Evolutionary conservation across 2,888 invertebrate genomes (phyloP).

Genomic region (Agrochola circellaris): DNA sequence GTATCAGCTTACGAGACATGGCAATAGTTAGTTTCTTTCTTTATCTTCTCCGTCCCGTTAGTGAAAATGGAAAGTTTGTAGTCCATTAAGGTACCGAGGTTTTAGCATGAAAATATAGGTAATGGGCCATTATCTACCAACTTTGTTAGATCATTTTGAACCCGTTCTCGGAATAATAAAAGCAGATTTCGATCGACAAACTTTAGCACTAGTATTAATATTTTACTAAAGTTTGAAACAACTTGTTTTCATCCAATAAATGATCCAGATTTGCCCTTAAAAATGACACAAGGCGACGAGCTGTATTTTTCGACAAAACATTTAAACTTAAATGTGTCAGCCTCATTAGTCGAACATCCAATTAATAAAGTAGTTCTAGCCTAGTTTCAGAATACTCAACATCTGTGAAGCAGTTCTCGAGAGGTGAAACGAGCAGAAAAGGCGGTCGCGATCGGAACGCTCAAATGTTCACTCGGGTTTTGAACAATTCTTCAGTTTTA

Average conservation of each 20-base stretch:
- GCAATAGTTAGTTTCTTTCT: background rate
- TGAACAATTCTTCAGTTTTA: slow-evolving; percentile 3
- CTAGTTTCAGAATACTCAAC: slow-evolving; percentile 45
- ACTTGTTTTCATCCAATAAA: background rate
- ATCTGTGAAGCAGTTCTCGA: slow-evolving; percentile 28
- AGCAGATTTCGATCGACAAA: background rate
- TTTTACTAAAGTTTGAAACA: background rate
- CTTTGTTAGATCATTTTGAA: background rate
- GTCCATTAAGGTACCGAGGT: background rate
- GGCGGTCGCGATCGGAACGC: slow-evolving; percentile 42
- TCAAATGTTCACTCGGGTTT: slow-evolving; percentile 29
- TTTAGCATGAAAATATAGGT: background rate
- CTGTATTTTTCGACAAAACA: background rate
- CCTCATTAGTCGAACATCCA: background rate
- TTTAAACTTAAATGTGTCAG: background rate
- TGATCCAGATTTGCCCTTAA: background rate
- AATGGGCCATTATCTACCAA: background rate
- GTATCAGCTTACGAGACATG: background rate
- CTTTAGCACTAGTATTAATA: background rate
- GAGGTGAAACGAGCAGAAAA: slow-evolving; percentile 38
- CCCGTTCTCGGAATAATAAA: background rate
- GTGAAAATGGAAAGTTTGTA: background rate
- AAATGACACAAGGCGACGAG: background rate
- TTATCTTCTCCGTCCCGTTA: background rate
- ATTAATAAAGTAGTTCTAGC: slow-evolving; percentile 24